Evolutionary conservation across 2,888 invertebrate species (phyloP), one percentile per base, ranked within the genome.

Genomic region (Coelopa pilipes): DNA sequence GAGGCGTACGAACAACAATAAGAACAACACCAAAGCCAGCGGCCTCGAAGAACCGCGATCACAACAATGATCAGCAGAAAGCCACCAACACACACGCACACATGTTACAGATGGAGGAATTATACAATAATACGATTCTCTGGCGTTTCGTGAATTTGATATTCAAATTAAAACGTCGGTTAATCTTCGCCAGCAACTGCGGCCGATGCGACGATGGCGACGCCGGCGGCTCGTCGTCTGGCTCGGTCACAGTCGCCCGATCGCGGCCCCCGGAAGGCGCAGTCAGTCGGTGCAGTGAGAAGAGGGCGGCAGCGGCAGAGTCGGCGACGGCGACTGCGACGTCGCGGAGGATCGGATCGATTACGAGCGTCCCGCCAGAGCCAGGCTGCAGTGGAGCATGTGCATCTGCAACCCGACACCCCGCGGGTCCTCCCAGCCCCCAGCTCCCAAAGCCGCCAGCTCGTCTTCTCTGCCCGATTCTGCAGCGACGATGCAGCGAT

Each of bases 261-360:
- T 70, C 65, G 63, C 46, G 67, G 55, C 55, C 66, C 72, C 67
- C 70, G 70, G 72, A 79, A 78, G 76, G 80, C 82, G 81, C 4
- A 34, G 34, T 34, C 4, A 34, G 70, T 77, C 82, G 79, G 79
- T 82, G 80, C 80, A 77, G 19, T 66, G 71, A 70, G 59, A 34
- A 49, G 46, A n/a, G 24, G 12, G 21, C 53, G 5, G 12, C 47
- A 21, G 15, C 67, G 24, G 34, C 50, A 55, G 68, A n/a, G n/a
- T n/a, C n/a, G n/a, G n/a, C n/a, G 21, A 7, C 19, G 57, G 24
- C 12, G 57, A 21, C 13, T 46, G 65, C 46, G n/a, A 65, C 17
- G 34, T 7, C 4, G 7, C 7, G 34, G 34, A 34, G 34, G 34
- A 34, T 34, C 34, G 34, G 34, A 34, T 34, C 34, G 34, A 34